A percentile compares a stretch with the other conserved stretches of the same genome.
phyloP scores from a whole-genome alignment of 2,797 vertebrate genomes.

The Sebastes taczanowskii region DNA sequence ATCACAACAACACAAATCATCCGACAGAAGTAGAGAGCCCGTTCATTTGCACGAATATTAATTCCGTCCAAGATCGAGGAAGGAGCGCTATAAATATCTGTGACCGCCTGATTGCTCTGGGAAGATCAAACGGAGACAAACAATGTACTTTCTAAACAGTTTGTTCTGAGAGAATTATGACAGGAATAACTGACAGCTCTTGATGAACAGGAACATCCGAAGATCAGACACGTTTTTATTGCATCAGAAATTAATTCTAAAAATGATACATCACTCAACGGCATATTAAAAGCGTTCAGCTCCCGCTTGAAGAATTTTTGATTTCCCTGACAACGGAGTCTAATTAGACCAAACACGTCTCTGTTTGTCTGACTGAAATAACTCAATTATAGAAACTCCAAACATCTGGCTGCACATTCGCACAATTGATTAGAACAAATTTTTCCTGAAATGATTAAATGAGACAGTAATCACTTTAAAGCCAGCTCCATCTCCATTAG shows the following conservation, averaged over 20 bases:
- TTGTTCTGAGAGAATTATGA: constrained; percentile 77
- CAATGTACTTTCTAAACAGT: constrained; percentile 73
- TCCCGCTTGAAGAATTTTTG: constrained; percentile 70
- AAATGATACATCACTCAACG: constrained; percentile 77
- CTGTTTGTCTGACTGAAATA: constrained; percentile 82
- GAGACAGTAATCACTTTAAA: constrained; percentile 78
- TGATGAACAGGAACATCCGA: constrained; percentile 77
- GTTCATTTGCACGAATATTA: constrained; percentile 71
- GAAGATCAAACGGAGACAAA: constrained; percentile 72
- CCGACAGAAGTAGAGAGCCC: constrained; percentile 53
- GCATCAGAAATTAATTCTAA: constrained; percentile 79
- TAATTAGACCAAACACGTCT: constrained; percentile 79
- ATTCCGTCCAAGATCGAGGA: constrained; percentile 66
- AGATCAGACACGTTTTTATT: constrained; percentile 77
- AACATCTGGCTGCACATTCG: constrained; percentile 82
- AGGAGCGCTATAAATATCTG: constrained; percentile 77
- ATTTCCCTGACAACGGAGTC: constrained; percentile 73
- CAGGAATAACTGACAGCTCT: constrained; percentile 77
- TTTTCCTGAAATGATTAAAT: constrained; percentile 78
- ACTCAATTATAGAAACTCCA: constrained; percentile 83
- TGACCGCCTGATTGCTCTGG: constrained; percentile 65
- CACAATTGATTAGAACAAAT: constrained; percentile 77
- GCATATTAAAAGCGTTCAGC: constrained; percentile 70
- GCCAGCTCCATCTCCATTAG: constrained; percentile 55
- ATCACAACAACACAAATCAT: constrained; percentile 64